Percentiles rank a stretch among this genome's conserved stretches.
Evolutionary conservation across 2,888 invertebrate genomes (phyloP).

Genomic region (Drosophila meridionalis): DNA sequence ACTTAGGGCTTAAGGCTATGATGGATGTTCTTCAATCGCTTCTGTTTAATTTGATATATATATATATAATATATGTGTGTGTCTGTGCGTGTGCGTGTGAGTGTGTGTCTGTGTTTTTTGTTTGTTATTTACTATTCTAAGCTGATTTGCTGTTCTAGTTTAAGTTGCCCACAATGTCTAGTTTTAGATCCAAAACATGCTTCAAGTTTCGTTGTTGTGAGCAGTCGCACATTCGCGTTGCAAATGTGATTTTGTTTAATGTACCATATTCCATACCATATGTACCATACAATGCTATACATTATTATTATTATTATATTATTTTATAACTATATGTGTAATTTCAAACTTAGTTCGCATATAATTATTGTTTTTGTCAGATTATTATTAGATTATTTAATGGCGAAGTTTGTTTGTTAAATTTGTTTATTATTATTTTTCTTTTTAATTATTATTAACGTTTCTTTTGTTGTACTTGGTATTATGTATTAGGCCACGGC

Average conservation of each 20-base stretch:
- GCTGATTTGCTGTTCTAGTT: constrained; percentile 57
- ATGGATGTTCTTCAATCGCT: constrained; percentile 40
- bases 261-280: constrained; percentile 42
- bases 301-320: constrained; percentile 30
- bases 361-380: constrained; percentile 50
- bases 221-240: constrained; percentile 44
- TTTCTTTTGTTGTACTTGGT: constrained; percentile 47
- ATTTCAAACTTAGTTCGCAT: constrained; percentile 44
- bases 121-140: constrained; percentile 78
- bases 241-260: constrained; percentile 67
- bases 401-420: constrained; percentile 52
- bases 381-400: constrained; percentile 50
- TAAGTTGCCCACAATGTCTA: constrained; percentile 50
- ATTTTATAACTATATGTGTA: constrained; percentile 43
- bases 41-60: constrained; percentile 33
- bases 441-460: constrained; percentile 14
- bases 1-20: constrained; percentile 44
- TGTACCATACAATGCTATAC: constrained; percentile 49
- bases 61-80: constrained; percentile 15
- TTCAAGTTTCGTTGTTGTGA: constrained; percentile 39
- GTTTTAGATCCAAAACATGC: constrained; percentile 23
- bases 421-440: constrained; percentile 37
- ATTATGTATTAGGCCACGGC: constrained; percentile 66
- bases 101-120: constrained; percentile 40
- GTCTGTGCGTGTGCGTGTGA: constrained; percentile 16